Evolutionary conservation across 1,140 invertebrate genomes (phyloP).

Genomic region (Tribolium madens): DNA sequence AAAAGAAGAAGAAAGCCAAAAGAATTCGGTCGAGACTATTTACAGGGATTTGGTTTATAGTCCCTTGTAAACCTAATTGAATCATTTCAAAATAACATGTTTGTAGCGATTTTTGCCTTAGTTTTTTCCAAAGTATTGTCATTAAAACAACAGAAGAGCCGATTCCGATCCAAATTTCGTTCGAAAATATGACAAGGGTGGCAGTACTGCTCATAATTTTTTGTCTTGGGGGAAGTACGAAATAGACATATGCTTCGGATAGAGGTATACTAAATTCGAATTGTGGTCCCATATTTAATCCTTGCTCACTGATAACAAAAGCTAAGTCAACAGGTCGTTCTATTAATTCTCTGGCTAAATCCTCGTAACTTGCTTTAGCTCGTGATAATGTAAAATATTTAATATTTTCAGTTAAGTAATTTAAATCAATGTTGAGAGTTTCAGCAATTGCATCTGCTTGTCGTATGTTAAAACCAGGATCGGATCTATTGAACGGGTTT

Average conservation of each 20-base stretch:
- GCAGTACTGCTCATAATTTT: not conserved
- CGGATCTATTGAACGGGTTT: not conserved
- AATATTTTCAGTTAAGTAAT: not conserved
- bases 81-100: not conserved
- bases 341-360: not conserved
- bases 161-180: not conserved
- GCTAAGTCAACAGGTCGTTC: not conserved
- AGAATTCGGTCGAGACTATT: not conserved
- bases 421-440: not conserved
- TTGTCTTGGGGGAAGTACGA: not conserved
- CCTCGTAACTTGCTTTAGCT: not conserved
- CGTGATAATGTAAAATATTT: not conserved
- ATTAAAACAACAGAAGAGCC: not conserved
- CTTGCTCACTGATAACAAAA: not conserved
- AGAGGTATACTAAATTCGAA: not conserved
- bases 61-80: not conserved
- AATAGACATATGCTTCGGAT: not conserved
- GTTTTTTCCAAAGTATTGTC: not conserved
- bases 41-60: not conserved
- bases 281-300: not conserved
- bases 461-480: not conserved
- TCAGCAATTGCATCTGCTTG: not conserved
- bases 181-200: not conserved
- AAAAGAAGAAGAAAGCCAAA: not conserved
- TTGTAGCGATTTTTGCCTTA: not conserved